These are phyloP conservation scores for Penelope pileata DNA, from an alignment of 2,113 vertebrate species.

Conservation along the genomic window DNA sequence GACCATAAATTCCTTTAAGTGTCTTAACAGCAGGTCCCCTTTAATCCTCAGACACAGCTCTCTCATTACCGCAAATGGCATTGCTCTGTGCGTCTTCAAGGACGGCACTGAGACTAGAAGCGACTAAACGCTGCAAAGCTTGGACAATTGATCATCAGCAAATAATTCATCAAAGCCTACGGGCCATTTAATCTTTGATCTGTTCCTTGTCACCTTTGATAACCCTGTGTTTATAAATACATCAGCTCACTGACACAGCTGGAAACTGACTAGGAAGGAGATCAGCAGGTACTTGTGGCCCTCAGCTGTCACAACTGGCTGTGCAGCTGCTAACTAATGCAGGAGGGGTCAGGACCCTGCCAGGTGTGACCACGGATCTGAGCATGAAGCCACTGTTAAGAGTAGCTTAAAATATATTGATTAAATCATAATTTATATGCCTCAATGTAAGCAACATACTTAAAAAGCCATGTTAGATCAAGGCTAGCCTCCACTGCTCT, in stretches of 20 bases:
- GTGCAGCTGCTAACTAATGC: neutral
- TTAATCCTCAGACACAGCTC: neutral
- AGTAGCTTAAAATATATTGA: neutral
- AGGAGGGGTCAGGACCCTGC: neutral
- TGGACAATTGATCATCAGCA: neutral
- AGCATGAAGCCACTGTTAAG: neutral
- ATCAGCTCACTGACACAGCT: neutral
- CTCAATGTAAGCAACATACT: neutral
- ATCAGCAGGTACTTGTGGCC: too few relatives aligned
- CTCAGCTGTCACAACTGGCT: neutral
- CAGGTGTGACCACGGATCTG: neutral
- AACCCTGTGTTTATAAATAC: neutral
- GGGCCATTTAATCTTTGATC: neutral
- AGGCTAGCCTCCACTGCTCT: neutral
- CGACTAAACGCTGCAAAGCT: too few relatives aligned
- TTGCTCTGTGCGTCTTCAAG: neutral
- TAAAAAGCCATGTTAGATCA: neutral
- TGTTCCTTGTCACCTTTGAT: too few relatives aligned
- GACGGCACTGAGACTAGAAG: neutral
- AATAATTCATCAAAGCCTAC: neutral
- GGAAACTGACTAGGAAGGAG: too few relatives aligned
- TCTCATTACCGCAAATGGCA: neutral
- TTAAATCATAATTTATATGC: neutral
- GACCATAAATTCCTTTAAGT: neutral
- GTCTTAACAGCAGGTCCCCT: too few relatives aligned